Evolutionary conservation across 2,113 vertebrate species (phyloP).

Genomic region (Chlamydotis undulata): DNA sequence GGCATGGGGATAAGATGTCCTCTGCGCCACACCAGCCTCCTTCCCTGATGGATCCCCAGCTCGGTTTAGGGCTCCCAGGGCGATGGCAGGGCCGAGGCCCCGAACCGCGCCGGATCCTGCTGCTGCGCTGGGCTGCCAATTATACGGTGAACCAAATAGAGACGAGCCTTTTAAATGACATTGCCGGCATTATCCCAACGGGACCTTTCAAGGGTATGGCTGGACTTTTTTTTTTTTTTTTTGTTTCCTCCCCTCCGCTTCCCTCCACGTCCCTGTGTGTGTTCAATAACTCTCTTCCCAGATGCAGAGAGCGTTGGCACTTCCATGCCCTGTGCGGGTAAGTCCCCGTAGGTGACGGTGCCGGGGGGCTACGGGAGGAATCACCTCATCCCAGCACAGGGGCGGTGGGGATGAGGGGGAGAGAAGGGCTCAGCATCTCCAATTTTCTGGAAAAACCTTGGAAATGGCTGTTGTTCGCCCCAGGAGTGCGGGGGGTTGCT

Average conservation of each 20-base stretch:
- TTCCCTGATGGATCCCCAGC: background rate
- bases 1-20: background rate
- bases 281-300: background rate
- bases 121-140: background rate
- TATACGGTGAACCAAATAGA: background rate
- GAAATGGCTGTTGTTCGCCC: rapidly evolving
- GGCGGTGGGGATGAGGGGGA: background rate
- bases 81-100: background rate
- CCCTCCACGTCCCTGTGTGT: background rate
- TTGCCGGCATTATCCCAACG: background rate
- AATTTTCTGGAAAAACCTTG: background rate
- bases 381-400: background rate
- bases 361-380: background rate
- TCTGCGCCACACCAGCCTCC: background rate
- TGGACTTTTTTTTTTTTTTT: background rate
- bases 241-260: background rate
- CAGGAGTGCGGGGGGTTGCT: rapidly evolving
- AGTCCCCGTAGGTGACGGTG: background rate
- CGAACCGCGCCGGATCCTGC: rapidly evolving
- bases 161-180: background rate
- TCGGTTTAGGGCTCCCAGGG: rapidly evolving
- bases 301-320: background rate
- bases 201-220: background rate
- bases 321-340: background rate
- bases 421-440: background rate